These are phyloP conservation scores for Meiosimyza platycephala DNA, from an alignment of 2,888 invertebrate species.

Conservation along the genomic window DNA sequence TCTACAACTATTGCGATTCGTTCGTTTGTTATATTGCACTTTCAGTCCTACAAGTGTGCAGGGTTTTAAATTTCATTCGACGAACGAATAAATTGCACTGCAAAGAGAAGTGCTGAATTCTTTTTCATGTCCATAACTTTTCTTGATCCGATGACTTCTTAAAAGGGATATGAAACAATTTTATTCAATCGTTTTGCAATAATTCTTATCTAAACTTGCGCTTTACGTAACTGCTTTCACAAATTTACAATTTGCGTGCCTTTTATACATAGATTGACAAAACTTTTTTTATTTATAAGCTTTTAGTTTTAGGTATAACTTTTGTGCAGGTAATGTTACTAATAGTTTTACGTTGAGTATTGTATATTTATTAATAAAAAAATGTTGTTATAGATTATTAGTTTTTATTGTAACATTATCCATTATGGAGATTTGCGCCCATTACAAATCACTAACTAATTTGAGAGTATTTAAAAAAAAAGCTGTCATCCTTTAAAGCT, in stretches of 20 bases:
- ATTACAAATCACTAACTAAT: too few relatives aligned
- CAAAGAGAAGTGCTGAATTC: too few relatives aligned
- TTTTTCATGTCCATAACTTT: too few relatives aligned
- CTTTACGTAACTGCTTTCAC: constrained; percentile 22
- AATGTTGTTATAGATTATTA: constrained; percentile 16
- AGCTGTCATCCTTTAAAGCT: too few relatives aligned
- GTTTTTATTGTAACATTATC: constrained; percentile 5
- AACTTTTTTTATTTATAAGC: background rate
- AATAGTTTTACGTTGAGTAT: constrained; percentile 12
- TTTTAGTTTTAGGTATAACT: constrained; percentile 6
- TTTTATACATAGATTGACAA: constrained; percentile 17
- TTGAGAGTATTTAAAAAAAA: too few relatives aligned
- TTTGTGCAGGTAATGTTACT: constrained; percentile 10
- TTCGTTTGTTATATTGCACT: too few relatives aligned
- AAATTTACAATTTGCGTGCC: constrained; percentile 15
- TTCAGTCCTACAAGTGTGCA: too few relatives aligned
- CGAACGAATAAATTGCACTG: too few relatives aligned
- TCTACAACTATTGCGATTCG: too few relatives aligned
- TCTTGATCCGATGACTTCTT: background rate
- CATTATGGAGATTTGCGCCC: too few relatives aligned
- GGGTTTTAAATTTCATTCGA: too few relatives aligned
- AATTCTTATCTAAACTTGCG: background rate
- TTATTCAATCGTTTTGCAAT: constrained; percentile 5
- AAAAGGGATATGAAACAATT: background rate
- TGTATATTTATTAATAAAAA: constrained; percentile 30